phyloP scores from a whole-genome alignment of 2,113 vertebrate species.

The Etheostoma spectabile region DNA sequence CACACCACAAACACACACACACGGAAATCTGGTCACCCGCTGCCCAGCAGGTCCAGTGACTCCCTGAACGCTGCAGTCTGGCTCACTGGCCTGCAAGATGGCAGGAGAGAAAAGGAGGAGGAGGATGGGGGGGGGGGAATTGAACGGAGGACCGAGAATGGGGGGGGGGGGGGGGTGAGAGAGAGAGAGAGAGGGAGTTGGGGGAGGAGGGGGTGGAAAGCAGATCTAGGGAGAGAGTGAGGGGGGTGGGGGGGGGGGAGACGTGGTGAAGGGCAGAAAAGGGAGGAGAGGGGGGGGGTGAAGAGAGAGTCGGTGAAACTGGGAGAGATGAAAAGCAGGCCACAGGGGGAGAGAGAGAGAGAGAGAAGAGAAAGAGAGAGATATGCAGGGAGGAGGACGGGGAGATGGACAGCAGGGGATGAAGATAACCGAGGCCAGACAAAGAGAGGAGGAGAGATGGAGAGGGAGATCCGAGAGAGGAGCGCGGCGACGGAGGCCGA shows the following conservation, averaged over 20 bases:
- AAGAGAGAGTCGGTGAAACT: conserved; percentile 58
- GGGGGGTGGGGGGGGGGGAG: conserved; percentile 33
- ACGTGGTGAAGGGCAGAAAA: conserved; percentile 56
- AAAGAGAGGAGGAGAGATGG: conserved; percentile 69
- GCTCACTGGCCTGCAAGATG: conserved; percentile 84
- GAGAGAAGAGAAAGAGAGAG: conserved; percentile 60
- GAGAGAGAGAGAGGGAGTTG: conserved; percentile 24
- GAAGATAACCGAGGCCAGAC: conserved; percentile 76
- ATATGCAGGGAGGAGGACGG: conserved; percentile 63
- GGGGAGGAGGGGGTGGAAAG: conserved; percentile 58
- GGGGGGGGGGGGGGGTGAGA: conserved; percentile 10
- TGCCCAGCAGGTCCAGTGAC: conserved; percentile 84
- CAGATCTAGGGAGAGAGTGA: conserved; percentile 66
- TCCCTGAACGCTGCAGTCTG: conserved; percentile 84
- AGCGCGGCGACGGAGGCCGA: conserved; percentile 45
- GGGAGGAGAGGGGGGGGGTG: conserved; percentile 27
- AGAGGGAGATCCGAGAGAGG: conserved; percentile 52
- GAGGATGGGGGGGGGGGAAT: conserved; percentile 37
- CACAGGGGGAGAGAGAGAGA: conserved; percentile 67
- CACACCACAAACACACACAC: conserved; percentile 68
- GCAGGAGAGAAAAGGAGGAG: conserved; percentile 74
- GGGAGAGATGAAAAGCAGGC: conserved; percentile 77
- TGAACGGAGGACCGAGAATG: conserved; percentile 56
- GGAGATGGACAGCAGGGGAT: conserved; percentile 79
- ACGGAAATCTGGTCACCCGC: conserved; percentile 84